These are phyloP conservation scores for Typhlichthys subterraneus DNA, from an alignment of 2,797 vertebrate genomes.

Conservation along the genomic window DNA sequence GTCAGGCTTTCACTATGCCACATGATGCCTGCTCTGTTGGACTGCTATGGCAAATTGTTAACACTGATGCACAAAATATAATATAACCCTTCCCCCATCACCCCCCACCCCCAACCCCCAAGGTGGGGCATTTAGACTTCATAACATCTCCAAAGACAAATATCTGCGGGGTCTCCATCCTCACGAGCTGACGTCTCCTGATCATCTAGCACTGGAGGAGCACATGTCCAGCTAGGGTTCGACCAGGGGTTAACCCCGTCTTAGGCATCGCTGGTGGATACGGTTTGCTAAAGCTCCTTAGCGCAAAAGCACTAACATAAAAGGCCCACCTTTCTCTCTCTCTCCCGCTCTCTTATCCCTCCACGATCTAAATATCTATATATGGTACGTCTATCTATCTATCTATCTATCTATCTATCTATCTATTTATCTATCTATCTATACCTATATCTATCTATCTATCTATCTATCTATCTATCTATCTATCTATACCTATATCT, in stretches of 20 bases:
- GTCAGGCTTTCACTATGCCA: no score
- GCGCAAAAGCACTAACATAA: conserved; percentile 78
- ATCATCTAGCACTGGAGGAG: conserved; percentile 35
- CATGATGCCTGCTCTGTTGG: no score
- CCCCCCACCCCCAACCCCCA: not conserved
- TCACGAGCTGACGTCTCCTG: not conserved
- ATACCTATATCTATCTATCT: not conserved
- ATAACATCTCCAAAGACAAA: no score
- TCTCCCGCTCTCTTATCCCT: conserved; percentile 15
- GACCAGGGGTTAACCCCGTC: conserved; percentile 78
- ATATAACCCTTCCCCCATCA: not conserved
- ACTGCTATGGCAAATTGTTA: not conserved
- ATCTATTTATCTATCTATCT: no score
- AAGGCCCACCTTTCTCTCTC: conserved; percentile 44
- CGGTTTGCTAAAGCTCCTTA: conserved; percentile 82
- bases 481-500: not conserved
- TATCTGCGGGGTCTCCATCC: not conserved
- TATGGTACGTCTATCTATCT: not conserved
- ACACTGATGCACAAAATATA: not conserved
- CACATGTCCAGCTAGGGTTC: conserved; percentile 73
- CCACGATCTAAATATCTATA: conserved; percentile 5
- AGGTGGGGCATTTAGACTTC: no score
- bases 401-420: not conserved
- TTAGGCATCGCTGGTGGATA: conserved; percentile 78
- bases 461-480: not conserved